These are phyloP conservation scores for Vanessa cardui DNA, from an alignment of 2,888 invertebrate species.

Conservation along the genomic window DNA sequence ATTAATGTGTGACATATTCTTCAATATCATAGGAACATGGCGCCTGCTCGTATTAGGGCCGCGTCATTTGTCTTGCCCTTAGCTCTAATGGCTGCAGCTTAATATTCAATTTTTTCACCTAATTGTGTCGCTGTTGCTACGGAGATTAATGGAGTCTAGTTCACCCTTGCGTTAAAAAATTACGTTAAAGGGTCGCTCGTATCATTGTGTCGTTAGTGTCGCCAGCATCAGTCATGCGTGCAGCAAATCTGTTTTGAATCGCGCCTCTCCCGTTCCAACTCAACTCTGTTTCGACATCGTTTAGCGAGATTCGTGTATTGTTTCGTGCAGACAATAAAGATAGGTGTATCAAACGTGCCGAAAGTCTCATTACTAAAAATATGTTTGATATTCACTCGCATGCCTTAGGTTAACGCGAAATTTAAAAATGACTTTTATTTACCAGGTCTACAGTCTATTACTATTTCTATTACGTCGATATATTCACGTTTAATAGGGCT, in stretches of 20 bases:
- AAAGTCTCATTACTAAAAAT: neutral
- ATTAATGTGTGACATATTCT: slow-evolving; percentile 29
- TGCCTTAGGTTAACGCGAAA: no score
- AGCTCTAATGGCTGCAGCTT: slow-evolving; percentile 53
- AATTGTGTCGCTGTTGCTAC: slow-evolving; percentile 54
- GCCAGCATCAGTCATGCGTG: slow-evolving; percentile 70
- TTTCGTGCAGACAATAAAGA: slow-evolving; percentile 17
- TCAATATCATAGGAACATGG: slow-evolving; percentile 36
- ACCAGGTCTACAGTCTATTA: no score
- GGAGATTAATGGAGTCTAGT: slow-evolving; percentile 68
- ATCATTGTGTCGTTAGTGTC: slow-evolving; percentile 71
- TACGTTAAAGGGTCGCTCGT: slow-evolving; percentile 62
- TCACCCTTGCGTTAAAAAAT: slow-evolving; percentile 70
- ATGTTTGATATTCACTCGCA: neutral
- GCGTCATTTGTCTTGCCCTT: slow-evolving; percentile 51
- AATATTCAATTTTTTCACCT: slow-evolving; percentile 62
- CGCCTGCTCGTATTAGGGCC: slow-evolving; percentile 33
- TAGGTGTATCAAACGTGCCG: no score
- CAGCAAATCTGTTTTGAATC: slow-evolving; percentile 61
- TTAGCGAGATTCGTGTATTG: slow-evolving; percentile 33
- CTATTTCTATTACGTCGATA: no score
- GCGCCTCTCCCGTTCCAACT: slow-evolving; percentile 40
- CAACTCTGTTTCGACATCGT: slow-evolving; percentile 49
- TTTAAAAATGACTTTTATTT: no score
- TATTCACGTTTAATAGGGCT: no score